A percentile compares a stretch with the other conserved stretches of the same genome.
phyloP scores from a whole-genome alignment of 2,797 vertebrate species.

The Leptodactylus fallax region DNA sequence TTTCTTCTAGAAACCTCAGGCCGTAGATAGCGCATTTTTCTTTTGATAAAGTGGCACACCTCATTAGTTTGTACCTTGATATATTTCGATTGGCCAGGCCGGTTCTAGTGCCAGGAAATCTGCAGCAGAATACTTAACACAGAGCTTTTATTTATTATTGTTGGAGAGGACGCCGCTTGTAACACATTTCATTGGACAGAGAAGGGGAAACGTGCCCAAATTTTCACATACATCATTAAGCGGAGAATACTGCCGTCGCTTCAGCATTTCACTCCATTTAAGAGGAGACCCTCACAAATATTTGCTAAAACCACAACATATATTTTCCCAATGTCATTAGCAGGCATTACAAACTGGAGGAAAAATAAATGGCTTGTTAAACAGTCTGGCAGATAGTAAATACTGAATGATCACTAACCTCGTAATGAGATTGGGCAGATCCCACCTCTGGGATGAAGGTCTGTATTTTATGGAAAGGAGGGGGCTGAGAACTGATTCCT shows the following conservation, averaged over 20 bases:
- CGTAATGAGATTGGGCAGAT: conserved; percentile 2
- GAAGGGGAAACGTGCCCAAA: conserved; percentile 24
- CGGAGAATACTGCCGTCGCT: conserved; percentile 29
- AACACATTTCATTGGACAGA: conserved; percentile 47
- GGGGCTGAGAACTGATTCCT: neutral
- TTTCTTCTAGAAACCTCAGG: neutral
- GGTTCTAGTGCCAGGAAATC: conserved; percentile 33
- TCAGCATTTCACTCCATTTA: conserved; percentile 32
- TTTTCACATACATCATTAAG: conserved; percentile 51
- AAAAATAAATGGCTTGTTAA: conserved; percentile 49
- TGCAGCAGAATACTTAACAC: conserved; percentile 51
- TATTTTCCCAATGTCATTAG: conserved; percentile 47
- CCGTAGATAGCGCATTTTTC: conserved; percentile 5
- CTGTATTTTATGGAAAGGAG: neutral
- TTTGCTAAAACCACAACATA: conserved; percentile 46
- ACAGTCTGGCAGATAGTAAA: conserved; percentile 49
- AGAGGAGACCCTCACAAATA: conserved; percentile 52
- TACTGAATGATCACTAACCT: conserved; percentile 39
- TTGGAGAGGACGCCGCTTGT: conserved; percentile 47
- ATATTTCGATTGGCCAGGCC: conserved; percentile 38
- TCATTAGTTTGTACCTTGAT: conserved; percentile 28
- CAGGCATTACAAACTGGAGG: conserved; percentile 19
- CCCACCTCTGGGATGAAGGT: neutral
- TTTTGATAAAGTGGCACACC: conserved; percentile 29
- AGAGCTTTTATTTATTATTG: conserved; percentile 55